These are phyloP conservation scores for Centruroides vittatus DNA, from an alignment of 1,140 invertebrate species.

Conservation along the genomic window DNA sequence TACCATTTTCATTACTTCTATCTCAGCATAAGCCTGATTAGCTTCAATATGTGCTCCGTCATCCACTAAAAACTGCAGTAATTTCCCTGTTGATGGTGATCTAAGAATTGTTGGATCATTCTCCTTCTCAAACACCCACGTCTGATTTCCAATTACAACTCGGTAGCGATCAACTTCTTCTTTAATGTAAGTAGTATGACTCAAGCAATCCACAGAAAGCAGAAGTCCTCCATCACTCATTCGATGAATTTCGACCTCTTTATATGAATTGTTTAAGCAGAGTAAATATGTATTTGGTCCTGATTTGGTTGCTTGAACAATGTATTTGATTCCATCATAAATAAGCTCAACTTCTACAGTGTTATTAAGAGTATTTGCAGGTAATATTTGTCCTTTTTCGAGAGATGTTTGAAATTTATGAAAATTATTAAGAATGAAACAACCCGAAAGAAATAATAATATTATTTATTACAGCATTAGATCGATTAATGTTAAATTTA, in stretches of 20 bases:
- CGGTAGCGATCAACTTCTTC: constrained; percentile 94
- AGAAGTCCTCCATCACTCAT: constrained; percentile 80
- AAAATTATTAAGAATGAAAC: constrained; percentile 65
- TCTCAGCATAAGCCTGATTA: constrained; percentile 90
- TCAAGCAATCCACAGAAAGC: constrained; percentile 79
- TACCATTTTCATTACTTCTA: constrained; percentile 99
- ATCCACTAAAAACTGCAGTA: constrained; percentile 79
- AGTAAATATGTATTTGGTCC: constrained; percentile 84
- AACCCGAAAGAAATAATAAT: too few species aligned
- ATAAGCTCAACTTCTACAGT: constrained; percentile 84
- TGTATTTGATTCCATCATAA: constrained; percentile 80
- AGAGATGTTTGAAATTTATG: constrained; percentile 77
- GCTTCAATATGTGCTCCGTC: constrained; percentile 84
- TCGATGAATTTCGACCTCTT: constrained; percentile 87
- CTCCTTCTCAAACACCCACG: constrained; percentile 96
- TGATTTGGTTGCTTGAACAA: constrained; percentile 69
- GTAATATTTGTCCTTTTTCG: constrained; percentile 90
- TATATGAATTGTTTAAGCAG: constrained; percentile 82
- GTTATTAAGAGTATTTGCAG: constrained; percentile 79
- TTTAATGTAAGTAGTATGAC: constrained; percentile 94
- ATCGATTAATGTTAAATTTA: too few species aligned
- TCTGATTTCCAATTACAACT: constrained; percentile 94
- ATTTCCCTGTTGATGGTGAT: constrained; percentile 91
- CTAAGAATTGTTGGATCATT: constrained; percentile 91
- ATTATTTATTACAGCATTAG: too few species aligned